Conservation (phyloP, 2,797 vertebrate species). For the Gambusia yucatana region DNA sequence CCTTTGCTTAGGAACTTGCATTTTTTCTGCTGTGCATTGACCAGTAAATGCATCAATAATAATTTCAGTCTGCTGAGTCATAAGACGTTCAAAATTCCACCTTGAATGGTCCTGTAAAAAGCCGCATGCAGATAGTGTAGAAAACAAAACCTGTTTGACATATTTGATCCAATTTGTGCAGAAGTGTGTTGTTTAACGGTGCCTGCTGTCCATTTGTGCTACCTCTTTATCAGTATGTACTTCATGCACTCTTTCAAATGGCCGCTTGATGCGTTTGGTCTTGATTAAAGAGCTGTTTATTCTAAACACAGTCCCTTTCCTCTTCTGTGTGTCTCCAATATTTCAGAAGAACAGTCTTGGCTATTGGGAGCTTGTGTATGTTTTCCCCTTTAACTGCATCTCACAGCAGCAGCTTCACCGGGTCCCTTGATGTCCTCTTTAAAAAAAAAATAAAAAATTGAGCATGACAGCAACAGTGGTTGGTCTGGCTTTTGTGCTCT, state of each 20-base stretch:
- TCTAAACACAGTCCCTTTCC: slow-evolving; percentile 37
- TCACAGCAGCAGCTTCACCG: slow-evolving; percentile 33
- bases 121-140: not conserved
- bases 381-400: slow-evolving; percentile 37
- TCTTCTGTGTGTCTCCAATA: slow-evolving; percentile 50
- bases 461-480: slow-evolving; percentile 51
- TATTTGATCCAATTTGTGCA: slow-evolving; percentile 18
- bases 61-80: not conserved
- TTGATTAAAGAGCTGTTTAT: slow-evolving; percentile 59
- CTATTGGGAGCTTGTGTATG: slow-evolving; percentile 42
- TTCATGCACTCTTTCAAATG: slow-evolving; percentile 37
- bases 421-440: slow-evolving; percentile 56
- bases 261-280: slow-evolving; percentile 36
- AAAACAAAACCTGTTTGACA: slow-evolving; percentile 4
- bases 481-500: slow-evolving; percentile 50
- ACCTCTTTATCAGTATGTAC: slow-evolving; percentile 40
- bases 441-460: slow-evolving; percentile 43
- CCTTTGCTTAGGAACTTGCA: slow-evolving; percentile 19
- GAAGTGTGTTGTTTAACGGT: slow-evolving; percentile 16
- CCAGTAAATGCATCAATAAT: not conserved
- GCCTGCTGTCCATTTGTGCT: slow-evolving; percentile 19
- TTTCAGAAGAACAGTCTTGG: slow-evolving; percentile 62
- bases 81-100: not conserved
- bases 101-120: slow-evolving; percentile 10
- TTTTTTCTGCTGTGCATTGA: slow-evolving; percentile 25